Evolutionary conservation across 2,113 vertebrate genomes (phyloP), one percentile per base, ranked within the genome.

Genomic region (Riparia riparia): DNA sequence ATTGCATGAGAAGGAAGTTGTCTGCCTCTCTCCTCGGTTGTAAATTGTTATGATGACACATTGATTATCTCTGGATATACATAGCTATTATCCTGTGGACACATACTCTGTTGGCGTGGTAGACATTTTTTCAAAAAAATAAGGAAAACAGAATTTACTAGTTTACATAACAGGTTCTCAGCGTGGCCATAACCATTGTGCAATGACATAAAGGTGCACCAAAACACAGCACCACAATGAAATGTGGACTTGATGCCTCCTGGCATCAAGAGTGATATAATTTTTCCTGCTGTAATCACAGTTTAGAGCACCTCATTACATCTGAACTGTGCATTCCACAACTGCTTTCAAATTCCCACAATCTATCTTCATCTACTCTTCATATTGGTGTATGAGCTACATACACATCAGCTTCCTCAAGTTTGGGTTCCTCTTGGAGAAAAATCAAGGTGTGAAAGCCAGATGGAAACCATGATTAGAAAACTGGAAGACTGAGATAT

Each of bases 311-410:
- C 21, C 6, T 91, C 5, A 4, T 32, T 39, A 45, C 3, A 19
- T 37, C 58, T 84, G 68, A 83, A 61, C 58, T 44, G 29, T 37
- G 42, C 29, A 19, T 31, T 81, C 54, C 49, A 11, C 0, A 3
- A 24, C 28, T 29, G 4, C 34, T 69, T 77, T 54, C 20, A 72
- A 56, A 34, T 29, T 79, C 14, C 29, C 31, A 34, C 11, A n/a
- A 6, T 8, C 20, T 72, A 66, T 16, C 18, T 56, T 41, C 15
- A 76, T n/a, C 29, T 64, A 26, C 22, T 61, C 18, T 65, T 51
- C 15, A 3, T 50, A 71, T 22, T 1, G 0, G 4, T 5, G 28
- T 56, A 9, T 64, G 12, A 69, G 7, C 51, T 63, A 41, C 4
- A 42, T 3, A 63, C 19, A 32, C 17, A 47, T 45, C 39, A 80